Evolutionary conservation across 2,113 vertebrate genomes (phyloP), one percentile per base, ranked within the genome.

Genomic region (Eretmodus cyanostictus): DNA sequence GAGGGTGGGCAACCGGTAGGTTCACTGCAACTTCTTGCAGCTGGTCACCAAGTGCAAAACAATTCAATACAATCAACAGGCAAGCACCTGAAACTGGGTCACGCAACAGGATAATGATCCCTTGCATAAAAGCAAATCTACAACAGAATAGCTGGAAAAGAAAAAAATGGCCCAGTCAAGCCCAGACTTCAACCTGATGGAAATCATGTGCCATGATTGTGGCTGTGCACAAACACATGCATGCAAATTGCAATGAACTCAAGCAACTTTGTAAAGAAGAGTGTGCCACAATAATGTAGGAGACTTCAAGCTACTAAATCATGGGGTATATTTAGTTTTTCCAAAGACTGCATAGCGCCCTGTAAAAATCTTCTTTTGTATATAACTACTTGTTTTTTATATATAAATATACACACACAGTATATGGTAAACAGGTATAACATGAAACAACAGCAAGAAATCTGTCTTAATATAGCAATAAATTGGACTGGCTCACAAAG

Each of bases 391-490:
- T 71, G 66, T 45, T 68, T 38, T 66, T 13, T 73, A 9, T 24
- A 42, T 40, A 71, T 42, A 27, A 27, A 73, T 45, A 45, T 45
- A 73, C 14, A 45, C 22, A 73, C 40, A 9, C 7, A 47, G 22
- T 47, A n/a, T 51, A 51, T 51, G 7, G 10, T 78, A 78, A 78
- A 78, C 45, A 89, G 47, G 63, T 84, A 63, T 78, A 91, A 86
- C 80, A 84, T 86, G n/a, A 88, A 87, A 89, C 19, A 89, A 90
- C 59, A 27, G 19, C 16, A 89, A 89, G 83, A 89, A 93, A 93
- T 93, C 55, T 85, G 71, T 87, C 86, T 88, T 91, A 89, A 91
- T 91, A 92, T 71, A 83, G 73, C 86, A 86, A 92, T 87, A 93
- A 86, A 94, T 85, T 91, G 85, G 76, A 87, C 79, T 34, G 40